Conservation (phyloP, 2,888 invertebrate species). For the Bellardia pandia region DNA sequence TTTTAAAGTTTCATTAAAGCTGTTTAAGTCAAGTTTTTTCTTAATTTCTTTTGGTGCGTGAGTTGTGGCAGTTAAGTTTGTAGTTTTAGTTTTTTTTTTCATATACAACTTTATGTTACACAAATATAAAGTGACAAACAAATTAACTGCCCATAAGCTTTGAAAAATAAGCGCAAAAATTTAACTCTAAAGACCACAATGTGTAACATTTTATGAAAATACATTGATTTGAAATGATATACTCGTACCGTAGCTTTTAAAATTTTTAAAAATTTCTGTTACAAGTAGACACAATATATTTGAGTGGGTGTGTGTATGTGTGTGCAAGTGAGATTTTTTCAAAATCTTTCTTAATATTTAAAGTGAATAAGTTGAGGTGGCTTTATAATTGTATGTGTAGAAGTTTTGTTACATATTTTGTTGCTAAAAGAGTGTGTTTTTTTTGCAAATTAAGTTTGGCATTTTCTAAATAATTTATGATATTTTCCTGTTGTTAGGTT, state of each 20-base stretch:
- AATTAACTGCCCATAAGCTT: slow-evolving; percentile 58
- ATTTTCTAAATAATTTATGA: slow-evolving; percentile 25
- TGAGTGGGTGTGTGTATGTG: slow-evolving; percentile 16
- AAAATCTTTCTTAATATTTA: neutral
- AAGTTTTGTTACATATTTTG: slow-evolving; percentile 4
- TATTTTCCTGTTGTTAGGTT: slow-evolving; percentile 30
- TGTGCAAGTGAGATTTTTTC: neutral
- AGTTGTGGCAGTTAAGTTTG: slow-evolving; percentile 58
- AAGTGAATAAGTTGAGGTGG: neutral
- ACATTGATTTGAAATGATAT: neutral
- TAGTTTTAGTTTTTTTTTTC: slow-evolving; percentile 26
- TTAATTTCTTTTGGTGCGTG: slow-evolving; percentile 52
- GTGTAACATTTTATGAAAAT: neutral
- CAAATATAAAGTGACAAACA: slow-evolving; percentile 64
- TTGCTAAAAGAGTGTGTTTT: neutral
- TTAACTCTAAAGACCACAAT: neutral
- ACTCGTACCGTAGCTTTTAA: neutral
- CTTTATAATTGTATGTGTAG: slow-evolving; percentile 1
- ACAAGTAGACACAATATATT: neutral
- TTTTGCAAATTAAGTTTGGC: neutral
- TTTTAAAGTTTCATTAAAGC: slow-evolving; percentile 67
- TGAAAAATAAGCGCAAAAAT: slow-evolving; percentile 20
- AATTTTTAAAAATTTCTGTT: neutral
- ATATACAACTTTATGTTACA: slow-evolving; percentile 27
- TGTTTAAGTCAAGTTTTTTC: slow-evolving; percentile 63